Percentiles rank a stretch among this genome's conserved stretches.
Conservation (phyloP, 2,113 vertebrate genomes). For the Centropus bengalensis region DNA sequence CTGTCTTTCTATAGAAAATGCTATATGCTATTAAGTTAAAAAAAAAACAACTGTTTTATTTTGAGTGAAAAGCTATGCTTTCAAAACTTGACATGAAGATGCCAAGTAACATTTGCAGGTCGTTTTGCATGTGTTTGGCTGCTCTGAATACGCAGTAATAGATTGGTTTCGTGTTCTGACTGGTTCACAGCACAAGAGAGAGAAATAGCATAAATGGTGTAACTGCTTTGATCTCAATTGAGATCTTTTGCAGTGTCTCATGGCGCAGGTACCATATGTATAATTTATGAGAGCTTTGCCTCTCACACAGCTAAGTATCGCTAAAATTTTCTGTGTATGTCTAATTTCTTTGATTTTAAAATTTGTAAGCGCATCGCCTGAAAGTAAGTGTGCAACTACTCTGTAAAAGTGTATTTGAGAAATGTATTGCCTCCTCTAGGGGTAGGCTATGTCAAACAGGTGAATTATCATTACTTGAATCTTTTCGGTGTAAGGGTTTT, state of each 20-base stretch:
- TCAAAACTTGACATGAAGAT: neutral
- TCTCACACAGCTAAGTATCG: constrained; percentile 4
- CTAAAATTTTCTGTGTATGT: neutral
- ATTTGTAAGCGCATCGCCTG: neutral
- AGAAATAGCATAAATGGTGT: neutral
- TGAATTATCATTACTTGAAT: neutral
- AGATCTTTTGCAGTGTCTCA: neutral
- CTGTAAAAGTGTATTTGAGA: neutral
- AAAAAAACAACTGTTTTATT: neutral
- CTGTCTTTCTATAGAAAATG: neutral
- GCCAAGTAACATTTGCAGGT: neutral
- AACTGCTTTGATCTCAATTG: neutral
- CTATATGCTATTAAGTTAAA: neutral
- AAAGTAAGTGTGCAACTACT: neutral
- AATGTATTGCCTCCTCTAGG: neutral
- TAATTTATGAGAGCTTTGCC: constrained; percentile 8
- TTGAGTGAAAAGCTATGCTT: neutral
- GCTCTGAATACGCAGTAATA: neutral
- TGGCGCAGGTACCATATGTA: neutral
- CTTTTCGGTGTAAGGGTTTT: neutral
- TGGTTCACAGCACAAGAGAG: neutral
- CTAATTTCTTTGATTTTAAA: neutral
- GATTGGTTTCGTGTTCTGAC: neutral
- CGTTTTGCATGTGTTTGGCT: neutral
- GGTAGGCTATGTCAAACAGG: neutral